phyloP scores from a whole-genome alignment of 2,888 invertebrate species.

The Sphaerophoria rueppellii region DNA sequence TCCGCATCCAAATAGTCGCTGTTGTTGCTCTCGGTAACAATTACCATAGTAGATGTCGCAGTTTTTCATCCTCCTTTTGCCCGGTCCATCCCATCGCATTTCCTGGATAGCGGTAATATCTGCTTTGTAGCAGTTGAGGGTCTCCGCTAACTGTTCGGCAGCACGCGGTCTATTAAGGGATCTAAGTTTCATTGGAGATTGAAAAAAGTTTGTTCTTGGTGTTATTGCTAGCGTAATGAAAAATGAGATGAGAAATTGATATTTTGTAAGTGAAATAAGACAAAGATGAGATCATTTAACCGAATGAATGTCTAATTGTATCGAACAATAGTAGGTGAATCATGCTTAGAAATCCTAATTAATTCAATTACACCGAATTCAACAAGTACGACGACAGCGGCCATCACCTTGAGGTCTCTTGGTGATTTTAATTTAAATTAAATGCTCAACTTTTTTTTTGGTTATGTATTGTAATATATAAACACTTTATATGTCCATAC shows the following conservation, averaged over 20 bases:
- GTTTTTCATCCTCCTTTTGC: no score
- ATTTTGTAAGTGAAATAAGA: neutral
- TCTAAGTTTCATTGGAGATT: conserved; percentile 12
- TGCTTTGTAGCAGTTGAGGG: no score
- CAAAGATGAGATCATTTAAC: conserved; percentile 23
- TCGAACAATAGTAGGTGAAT: neutral
- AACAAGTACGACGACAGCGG: neutral
- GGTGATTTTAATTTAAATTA: neutral
- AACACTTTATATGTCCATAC: no score
- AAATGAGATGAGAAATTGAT: conserved; percentile 10
- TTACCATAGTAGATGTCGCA: no score
- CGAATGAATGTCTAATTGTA: neutral
- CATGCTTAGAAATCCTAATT: neutral
- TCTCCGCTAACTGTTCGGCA: no score
- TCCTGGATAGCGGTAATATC: no score
- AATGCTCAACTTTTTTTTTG: neutral
- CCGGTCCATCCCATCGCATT: no score
- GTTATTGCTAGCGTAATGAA: conserved; percentile 12
- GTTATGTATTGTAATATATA: no score
- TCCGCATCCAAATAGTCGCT: no score
- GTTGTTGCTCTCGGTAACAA: no score
- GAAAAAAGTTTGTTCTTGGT: conserved; percentile 3
- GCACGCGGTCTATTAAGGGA: no score
- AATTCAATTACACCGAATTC: neutral
- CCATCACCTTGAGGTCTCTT: conserved; percentile 25